These are phyloP conservation scores for Aspidapion aeneum DNA, from an alignment of 2,888 invertebrate species.

Conservation along the genomic window DNA sequence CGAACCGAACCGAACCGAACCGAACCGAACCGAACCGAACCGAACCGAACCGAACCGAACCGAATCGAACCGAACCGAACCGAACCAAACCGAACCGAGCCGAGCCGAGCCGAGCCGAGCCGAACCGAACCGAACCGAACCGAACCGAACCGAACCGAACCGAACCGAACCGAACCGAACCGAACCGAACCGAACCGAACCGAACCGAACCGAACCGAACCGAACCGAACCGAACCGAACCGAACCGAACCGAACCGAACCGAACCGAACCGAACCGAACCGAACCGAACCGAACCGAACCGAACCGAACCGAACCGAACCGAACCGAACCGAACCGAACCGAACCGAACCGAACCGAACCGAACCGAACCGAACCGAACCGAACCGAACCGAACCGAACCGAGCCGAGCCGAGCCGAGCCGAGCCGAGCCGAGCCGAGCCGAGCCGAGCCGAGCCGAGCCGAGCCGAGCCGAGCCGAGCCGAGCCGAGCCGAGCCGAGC, in stretches of 20 bases:
- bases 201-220: constrained; percentile 10
- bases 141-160: constrained; percentile 16
- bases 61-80: constrained; percentile 15
- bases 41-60: constrained; percentile 11
- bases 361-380: neutral
- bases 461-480: neutral
- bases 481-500: neutral
- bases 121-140: constrained; percentile 17
- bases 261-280: constrained; percentile 3
- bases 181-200: constrained; percentile 10
- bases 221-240: constrained; percentile 11
- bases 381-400: neutral
- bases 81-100: constrained; percentile 16
- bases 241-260: constrained; percentile 10
- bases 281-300: neutral
- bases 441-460: neutral
- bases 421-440: neutral
- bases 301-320: neutral
- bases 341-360: neutral
- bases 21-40: too few relatives aligned
- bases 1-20: too few relatives aligned
- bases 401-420: neutral
- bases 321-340: neutral
- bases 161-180: constrained; percentile 12
- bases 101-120: constrained; percentile 16